phyloP scores from a whole-genome alignment of 2,888 invertebrate genomes.

The Aphrophora alni region DNA sequence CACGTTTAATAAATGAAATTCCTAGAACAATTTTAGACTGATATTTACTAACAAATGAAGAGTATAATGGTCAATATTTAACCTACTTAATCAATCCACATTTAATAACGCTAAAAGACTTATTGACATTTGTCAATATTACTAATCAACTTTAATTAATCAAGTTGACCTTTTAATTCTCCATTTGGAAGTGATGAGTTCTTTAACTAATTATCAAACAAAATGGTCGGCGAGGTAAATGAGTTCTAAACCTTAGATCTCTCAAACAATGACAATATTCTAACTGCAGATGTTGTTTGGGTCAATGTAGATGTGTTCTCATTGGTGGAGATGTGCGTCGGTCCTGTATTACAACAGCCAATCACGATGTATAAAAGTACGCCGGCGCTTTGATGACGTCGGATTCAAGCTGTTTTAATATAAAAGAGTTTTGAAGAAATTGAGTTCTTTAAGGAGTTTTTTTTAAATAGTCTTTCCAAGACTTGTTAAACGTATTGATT shows the following conservation, averaged over 20 bases:
- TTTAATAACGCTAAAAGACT: not conserved
- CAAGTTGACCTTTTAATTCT: not conserved
- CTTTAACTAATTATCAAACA: not conserved
- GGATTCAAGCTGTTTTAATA: not conserved
- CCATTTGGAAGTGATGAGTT: not conserved
- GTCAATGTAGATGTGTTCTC: not conserved
- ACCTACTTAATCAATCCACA: not conserved
- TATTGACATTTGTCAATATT: not conserved
- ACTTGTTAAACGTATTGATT: not conserved
- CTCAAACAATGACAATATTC: conserved; percentile 4
- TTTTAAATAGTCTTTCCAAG: not conserved
- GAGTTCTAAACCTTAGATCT: not conserved
- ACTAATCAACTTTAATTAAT: not conserved
- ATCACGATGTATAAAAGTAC: not conserved
- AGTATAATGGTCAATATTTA: no score
- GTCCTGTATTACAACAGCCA: not conserved
- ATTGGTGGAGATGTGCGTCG: not conserved
- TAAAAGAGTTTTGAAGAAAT: not conserved
- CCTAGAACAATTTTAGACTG: no score
- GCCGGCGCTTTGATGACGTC: not conserved
- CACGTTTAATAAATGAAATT: no score
- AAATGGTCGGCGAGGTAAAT: not conserved
- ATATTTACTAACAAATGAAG: no score
- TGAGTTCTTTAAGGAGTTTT: not conserved
- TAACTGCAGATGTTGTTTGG: not conserved